Evolutionary conservation across 2,113 vertebrate species (phyloP).

Genomic region (Diadophis punctatus): DNA sequence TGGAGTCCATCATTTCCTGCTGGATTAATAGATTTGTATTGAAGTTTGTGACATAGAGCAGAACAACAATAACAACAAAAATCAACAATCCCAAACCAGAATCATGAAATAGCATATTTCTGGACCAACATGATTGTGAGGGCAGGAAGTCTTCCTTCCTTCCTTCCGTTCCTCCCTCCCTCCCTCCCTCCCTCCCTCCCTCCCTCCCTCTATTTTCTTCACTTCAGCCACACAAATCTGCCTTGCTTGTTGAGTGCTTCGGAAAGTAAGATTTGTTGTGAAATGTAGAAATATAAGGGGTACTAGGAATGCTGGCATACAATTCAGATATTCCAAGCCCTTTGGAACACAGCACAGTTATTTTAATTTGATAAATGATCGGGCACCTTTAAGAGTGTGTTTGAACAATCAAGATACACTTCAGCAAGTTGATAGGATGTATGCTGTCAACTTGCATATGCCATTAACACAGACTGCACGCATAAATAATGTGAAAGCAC

Average conservation of each 20-base stretch:
- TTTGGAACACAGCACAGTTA: slow-evolving; percentile 16
- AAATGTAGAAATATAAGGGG: neutral
- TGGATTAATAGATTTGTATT: slow-evolving; percentile 56
- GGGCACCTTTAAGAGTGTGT: slow-evolving; percentile 63
- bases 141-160: neutral
- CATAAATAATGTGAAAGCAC: slow-evolving; percentile 41
- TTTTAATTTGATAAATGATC: slow-evolving; percentile 63
- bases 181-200: neutral
- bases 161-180: neutral
- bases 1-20: slow-evolving; percentile 64
- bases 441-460: slow-evolving; percentile 63
- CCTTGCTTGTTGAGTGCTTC: neutral
- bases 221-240: neutral
- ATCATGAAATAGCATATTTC: neutral
- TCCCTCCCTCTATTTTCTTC: neutral
- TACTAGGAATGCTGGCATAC: neutral
- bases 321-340: slow-evolving; percentile 7
- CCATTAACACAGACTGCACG: slow-evolving; percentile 50
- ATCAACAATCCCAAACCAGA: neutral
- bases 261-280: neutral
- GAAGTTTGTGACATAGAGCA: slow-evolving; percentile 31
- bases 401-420: slow-evolving; percentile 67
- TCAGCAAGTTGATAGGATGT: slow-evolving; percentile 64
- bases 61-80: neutral
- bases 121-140: neutral